These are phyloP conservation scores for Numenius arquata DNA, from an alignment of 2,113 vertebrate genomes.

Conservation along the genomic window DNA sequence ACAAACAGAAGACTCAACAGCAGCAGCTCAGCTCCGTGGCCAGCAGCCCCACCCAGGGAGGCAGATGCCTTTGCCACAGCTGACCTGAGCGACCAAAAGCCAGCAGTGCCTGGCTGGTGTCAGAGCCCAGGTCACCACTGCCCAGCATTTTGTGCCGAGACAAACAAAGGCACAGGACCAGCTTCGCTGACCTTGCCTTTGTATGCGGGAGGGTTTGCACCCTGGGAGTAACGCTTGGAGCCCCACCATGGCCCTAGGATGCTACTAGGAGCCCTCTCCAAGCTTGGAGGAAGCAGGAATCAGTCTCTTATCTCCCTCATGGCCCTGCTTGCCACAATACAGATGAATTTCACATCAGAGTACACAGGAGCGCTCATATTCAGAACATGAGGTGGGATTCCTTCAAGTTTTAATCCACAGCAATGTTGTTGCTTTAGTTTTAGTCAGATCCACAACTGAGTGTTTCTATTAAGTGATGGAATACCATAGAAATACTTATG, in stretches of 20 bases:
- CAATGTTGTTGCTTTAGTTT: background rate
- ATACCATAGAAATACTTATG: background rate
- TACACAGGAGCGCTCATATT: background rate
- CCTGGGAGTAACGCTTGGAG: fast-evolving
- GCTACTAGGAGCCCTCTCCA: background rate
- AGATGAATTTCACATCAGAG: background rate
- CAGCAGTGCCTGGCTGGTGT: background rate
- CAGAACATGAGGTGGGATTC: background rate
- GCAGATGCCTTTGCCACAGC: background rate
- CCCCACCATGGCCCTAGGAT: background rate
- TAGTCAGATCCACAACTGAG: background rate
- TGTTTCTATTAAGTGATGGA: background rate
- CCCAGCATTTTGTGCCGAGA: background rate
- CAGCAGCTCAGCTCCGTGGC: background rate
- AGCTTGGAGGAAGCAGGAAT: background rate
- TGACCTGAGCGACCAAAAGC: background rate
- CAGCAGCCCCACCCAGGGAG: background rate
- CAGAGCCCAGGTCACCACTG: background rate
- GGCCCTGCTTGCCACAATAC: background rate
- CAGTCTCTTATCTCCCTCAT: background rate
- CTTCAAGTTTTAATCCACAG: background rate
- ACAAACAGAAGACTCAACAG: background rate
- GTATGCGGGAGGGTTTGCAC: background rate
- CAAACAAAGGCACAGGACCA: background rate
- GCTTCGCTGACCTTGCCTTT: fast-evolving